These are phyloP conservation scores for Ctenopoma multispine DNA, from an alignment of 2,797 vertebrate genomes.

Conservation along the genomic window DNA sequence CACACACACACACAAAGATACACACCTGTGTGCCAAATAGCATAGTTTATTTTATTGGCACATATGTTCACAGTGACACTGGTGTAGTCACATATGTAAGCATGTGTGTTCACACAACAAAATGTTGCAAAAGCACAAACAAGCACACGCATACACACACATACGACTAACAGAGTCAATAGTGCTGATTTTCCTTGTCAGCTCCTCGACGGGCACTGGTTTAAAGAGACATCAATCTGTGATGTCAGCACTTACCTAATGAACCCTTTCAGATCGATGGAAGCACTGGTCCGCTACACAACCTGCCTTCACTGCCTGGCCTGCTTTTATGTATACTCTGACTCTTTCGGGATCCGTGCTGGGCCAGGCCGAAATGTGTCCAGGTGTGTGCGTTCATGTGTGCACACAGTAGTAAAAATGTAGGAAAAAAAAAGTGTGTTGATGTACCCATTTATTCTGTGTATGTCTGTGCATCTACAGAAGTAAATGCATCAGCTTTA, in stretches of 20 bases:
- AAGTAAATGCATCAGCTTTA: neutral
- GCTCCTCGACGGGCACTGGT: conserved; percentile 90
- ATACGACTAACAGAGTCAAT: conserved; percentile 90
- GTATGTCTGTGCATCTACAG: conserved; percentile 16
- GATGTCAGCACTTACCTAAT: conserved; percentile 99
- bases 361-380: conserved; percentile 37
- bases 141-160: conserved; percentile 46
- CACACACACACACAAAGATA: conserved; percentile 34
- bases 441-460: conserved; percentile 27
- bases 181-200: conserved; percentile 94
- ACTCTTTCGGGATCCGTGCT: conserved; percentile 63
- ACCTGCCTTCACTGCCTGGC: conserved; percentile 64
- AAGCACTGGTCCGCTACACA: conserved; percentile 84
- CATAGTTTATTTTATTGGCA: conserved; percentile 56
- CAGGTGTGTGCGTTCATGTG: conserved; percentile 51
- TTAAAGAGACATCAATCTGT: conserved; percentile 99
- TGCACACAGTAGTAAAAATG: conserved; percentile 18
- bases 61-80: conserved; percentile 44
- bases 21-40: conserved; percentile 42
- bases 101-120: conserved; percentile 46
- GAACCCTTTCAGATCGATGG: conserved; percentile 96
- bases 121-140: conserved; percentile 44
- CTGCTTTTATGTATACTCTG: conserved; percentile 73
- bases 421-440: conserved; percentile 21
- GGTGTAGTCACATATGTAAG: conserved; percentile 51